Base-by-base conservation (phyloP, 1,140 invertebrate species). In the Lordiphosa stackelbergi region DNA sequence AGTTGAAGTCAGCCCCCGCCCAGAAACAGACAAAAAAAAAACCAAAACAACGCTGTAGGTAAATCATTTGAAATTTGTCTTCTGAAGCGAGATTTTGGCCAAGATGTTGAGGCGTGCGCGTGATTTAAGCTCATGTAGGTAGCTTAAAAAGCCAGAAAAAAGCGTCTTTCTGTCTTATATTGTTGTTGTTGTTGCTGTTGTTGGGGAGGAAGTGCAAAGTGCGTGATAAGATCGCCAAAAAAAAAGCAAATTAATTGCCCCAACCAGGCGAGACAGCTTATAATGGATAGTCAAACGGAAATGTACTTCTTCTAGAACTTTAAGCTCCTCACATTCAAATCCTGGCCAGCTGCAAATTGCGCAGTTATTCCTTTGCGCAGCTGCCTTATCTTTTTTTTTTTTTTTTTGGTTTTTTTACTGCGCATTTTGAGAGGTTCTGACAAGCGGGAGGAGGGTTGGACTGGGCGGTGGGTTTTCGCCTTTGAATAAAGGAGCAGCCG, bases 401-500 rank as follows among this genome's bases (percentile, higher is more conserved):
- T n/a, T n/a, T n/a, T n/a, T n/a, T n/a, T n/a, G 54, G 28, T 6
- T 43, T 6, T 46, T 34, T 22, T 36, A 13, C 47, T 12, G 10
- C 35, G 35, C 47, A 37, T 9, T 36, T 48, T 9, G 13, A 13
- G 8, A 22, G 9, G 11, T 19, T 43, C 19, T 6, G 22, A 8
- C 28, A 31, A 31, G 28, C 28, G 28, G 28, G 28, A 31, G 28
- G 28, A 31, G 28, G 28, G 28, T 31, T 53, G 59, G 57, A 52
- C 53, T 65, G 41, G 49, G 31, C 35, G 35, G 35, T 22, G 38
- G 19, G 19, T 24, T 24, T 24, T 24, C 22, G 22, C 22, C 22
- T 24, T 24, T 49, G 49, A 38, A 52, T 10, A 78, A 78, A 78
- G 74, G 77, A 70, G 73, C 73, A 78, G 73, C 73, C 73, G 54